A percentile compares a stretch with the other conserved stretches of the same genome.
Evolutionary conservation across 2,888 invertebrate species (phyloP).

Genomic region (Sicus ferrugineus): DNA sequence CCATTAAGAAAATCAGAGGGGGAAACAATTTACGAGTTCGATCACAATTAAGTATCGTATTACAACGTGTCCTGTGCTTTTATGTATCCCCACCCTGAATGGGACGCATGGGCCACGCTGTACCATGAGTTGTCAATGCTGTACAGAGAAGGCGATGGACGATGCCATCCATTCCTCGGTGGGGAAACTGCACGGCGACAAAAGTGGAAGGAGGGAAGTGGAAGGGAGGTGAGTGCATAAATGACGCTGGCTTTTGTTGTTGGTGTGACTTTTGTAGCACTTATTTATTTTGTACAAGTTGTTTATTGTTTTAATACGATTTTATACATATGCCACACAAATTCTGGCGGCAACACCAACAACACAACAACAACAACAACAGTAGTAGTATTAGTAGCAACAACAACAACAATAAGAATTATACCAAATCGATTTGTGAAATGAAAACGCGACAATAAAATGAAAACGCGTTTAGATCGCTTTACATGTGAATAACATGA

Average conservation of each 20-base stretch:
- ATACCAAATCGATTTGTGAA: slow-evolving; percentile 31
- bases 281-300: slow-evolving; percentile 4
- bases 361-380: slow-evolving; percentile 28
- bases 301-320: not conserved
- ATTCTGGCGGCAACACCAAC: not conserved
- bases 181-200: not conserved
- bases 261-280: not conserved
- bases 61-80: slow-evolving; percentile 58
- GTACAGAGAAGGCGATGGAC: not conserved
- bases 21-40: slow-evolving; percentile 62
- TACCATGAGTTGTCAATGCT: slow-evolving; percentile 61
- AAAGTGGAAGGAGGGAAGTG: not conserved
- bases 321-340: not conserved
- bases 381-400: slow-evolving; percentile 13
- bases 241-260: slow-evolving; percentile 5
- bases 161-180: not conserved
- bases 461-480: slow-evolving; percentile 58
- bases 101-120: slow-evolving; percentile 42
- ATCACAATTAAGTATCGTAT: slow-evolving; percentile 63
- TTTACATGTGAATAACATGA: slow-evolving; percentile 59
- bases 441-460: slow-evolving; percentile 46
- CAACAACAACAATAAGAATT: slow-evolving; percentile 27
- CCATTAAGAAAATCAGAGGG: slow-evolving; percentile 37
- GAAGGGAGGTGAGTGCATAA: not conserved
- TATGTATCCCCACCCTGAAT: not conserved